A percentile compares a stretch with the other conserved stretches of the same genome.
Evolutionary conservation across 2,113 vertebrate species (phyloP).

Genomic region (Pithys albifrons): DNA sequence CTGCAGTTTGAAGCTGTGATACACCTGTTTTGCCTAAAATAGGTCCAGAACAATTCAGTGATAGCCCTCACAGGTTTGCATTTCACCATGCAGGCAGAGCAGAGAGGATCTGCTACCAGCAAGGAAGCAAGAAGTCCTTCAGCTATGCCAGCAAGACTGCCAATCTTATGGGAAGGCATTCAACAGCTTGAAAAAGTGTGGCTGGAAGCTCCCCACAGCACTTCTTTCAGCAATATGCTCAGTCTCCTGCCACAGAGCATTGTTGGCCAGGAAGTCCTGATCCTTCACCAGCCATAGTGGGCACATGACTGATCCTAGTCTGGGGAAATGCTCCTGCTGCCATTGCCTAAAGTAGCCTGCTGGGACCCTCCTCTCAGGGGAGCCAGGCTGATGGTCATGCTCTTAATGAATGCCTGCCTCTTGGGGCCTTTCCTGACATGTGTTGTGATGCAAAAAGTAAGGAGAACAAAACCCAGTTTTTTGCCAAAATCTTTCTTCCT

Average conservation of each 20-base stretch:
- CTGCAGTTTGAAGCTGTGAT: background rate
- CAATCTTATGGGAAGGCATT: background rate
- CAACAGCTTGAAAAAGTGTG: background rate
- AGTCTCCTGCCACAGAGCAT: background rate
- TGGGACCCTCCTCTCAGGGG: background rate
- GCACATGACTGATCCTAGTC: background rate
- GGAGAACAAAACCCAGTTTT: background rate
- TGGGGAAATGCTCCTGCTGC: background rate
- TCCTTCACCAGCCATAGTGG: background rate
- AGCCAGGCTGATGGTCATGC: background rate
- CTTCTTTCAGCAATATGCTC: accelerated
- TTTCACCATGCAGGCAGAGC: background rate
- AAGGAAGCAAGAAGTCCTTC: background rate
- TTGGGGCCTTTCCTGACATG: background rate
- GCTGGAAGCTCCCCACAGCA: background rate
- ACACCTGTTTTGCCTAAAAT: background rate
- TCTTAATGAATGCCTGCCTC: background rate
- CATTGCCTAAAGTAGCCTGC: accelerated
- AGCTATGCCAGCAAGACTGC: background rate
- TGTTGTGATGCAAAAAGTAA: background rate
- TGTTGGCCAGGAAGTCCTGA: accelerated
- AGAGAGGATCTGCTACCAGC: background rate
- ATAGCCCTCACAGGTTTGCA: background rate
- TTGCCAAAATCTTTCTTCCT: background rate
- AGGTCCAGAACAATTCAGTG: background rate